A percentile compares a stretch with the other conserved stretches of the same genome.
phyloP scores from a whole-genome alignment of 2,797 vertebrate species.

The Poeciliopsis gracilis region DNA sequence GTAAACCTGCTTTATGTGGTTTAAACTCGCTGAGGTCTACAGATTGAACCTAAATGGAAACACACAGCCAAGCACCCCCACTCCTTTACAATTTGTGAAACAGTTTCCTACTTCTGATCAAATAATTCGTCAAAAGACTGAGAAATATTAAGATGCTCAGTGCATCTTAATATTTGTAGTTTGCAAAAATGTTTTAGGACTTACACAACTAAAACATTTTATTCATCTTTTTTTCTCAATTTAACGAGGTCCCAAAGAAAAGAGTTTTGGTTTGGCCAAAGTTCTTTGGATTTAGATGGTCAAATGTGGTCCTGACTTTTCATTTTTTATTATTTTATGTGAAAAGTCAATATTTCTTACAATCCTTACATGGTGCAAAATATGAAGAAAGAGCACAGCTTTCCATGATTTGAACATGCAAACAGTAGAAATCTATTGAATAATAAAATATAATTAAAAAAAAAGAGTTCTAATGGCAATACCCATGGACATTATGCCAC shows the following conservation, averaged over 20 bases:
- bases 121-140: not conserved
- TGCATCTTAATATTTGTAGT: not conserved
- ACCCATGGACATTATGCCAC: no score
- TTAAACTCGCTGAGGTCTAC: not conserved
- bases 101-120: not conserved
- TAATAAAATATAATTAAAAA: not conserved
- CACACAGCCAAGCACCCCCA: not conserved
- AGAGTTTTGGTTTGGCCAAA: not conserved
- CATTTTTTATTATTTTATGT: not conserved
- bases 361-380: not conserved
- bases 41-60: not conserved
- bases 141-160: not conserved
- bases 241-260: not conserved
- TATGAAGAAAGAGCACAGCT: not conserved
- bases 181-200: not conserved
- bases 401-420: not conserved
- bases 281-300: not conserved
- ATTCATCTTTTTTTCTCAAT: not conserved
- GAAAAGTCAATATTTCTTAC: not conserved
- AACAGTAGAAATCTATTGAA: not conserved
- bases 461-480: not conserved
- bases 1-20: constrained; percentile 11
- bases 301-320: not conserved
- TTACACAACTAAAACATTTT: not conserved
- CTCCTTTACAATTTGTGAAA: not conserved